These are phyloP conservation scores for Eulemur macaco DNA, from an alignment of 2,113 vertebrate genomes.

Conservation along the genomic window DNA sequence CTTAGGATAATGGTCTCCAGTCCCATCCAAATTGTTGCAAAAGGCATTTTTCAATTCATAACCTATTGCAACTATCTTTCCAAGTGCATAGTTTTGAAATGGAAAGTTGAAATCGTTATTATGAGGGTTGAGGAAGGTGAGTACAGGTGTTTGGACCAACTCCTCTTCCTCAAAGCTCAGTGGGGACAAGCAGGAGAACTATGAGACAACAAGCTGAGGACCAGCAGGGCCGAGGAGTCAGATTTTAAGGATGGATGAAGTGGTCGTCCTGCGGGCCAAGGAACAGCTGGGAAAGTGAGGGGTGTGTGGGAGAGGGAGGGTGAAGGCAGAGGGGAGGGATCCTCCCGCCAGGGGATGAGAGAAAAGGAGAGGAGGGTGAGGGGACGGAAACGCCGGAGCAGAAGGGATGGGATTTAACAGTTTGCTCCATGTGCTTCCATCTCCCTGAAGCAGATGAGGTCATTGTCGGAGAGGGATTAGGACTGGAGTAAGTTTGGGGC, in stretches of 20 bases:
- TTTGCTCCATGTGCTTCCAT: background rate
- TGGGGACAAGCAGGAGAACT: background rate
- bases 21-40: too few species aligned
- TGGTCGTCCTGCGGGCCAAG: background rate
- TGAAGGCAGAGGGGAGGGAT: background rate
- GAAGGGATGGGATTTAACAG: background rate
- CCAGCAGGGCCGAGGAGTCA: background rate
- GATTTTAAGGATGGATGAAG: background rate
- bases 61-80: background rate
- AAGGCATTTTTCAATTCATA: background rate
- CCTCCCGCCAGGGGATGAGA: background rate
- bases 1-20: too few species aligned
- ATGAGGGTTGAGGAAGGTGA: background rate
- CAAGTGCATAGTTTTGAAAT: background rate
- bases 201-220: background rate
- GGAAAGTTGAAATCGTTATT: background rate
- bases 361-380: background rate
- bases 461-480: background rate
- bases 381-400: background rate
- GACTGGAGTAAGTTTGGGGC: background rate
- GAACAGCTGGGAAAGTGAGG: background rate
- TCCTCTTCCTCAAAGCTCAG: background rate
- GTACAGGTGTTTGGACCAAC: background rate
- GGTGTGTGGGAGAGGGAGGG: background rate
- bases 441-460: conserved; percentile 34